Evolutionary conservation across 1,140 invertebrate species (phyloP), one percentile per base, ranked within the genome.

Genomic region (Ditylenchus dipsaci): DNA sequence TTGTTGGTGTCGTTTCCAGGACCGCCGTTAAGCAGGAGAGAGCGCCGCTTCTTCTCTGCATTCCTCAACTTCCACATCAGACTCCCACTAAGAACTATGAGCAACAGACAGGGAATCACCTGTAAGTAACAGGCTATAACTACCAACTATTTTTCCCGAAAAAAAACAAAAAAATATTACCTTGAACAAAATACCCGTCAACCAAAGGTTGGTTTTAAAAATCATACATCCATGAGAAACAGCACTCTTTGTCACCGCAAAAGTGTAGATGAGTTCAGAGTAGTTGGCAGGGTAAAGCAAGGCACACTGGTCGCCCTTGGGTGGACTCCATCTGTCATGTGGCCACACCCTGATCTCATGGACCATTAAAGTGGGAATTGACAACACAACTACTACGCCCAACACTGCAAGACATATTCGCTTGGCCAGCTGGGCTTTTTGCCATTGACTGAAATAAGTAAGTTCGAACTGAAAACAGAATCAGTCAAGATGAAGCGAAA

Each of bases 171-270:
- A 30, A 27, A 42, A 53, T 26, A 23, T 27, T 42, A 30, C 67
- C 63, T 79, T 79, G 63, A 80, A 80, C 21, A 78, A 42, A 45
- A 75, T 65, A n/a, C 78, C 78, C 59, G 77, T 78, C 47, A 81
- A 56, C 78, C 78, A 80, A 21, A 81, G 63, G 67, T 80, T 80
- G 23, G 60, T 61, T 68, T 81, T 80, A 49, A 80, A 80, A 3
- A 74, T 45, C 38, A 63, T 63, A 42, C 78, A 80, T 38, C 75
- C 78, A 65, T 79, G 73, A 17, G 65, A 59, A 11, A 69, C 64
- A 0, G 78, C 75, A 11, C 63, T 53, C 23, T 53, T 53, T 26
- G 49, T 53, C 15, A 53, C 68, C 38, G 71, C 42, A 19, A 73
- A 27, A 15, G 71, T 68, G 60, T 66, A 76, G 11, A 77, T 60